These are phyloP conservation scores for Anagrus nilaparvatae DNA, from an alignment of 1,140 invertebrate genomes.

Conservation along the genomic window DNA sequence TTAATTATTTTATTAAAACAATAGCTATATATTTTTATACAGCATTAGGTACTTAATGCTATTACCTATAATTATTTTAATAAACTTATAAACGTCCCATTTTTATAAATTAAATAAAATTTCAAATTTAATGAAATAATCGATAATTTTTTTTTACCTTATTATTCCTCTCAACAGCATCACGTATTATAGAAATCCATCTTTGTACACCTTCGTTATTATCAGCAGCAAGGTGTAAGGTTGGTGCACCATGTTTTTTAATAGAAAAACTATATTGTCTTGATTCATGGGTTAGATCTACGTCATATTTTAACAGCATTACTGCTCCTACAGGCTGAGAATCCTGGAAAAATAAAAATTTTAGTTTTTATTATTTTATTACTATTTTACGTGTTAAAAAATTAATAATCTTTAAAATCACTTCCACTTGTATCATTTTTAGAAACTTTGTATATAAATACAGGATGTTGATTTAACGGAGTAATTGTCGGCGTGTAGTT, in stretches of 20 bases:
- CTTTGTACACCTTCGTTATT: conserved; percentile 60
- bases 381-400: no score
- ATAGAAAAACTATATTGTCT: conserved; percentile 58
- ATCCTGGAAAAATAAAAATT: conserved; percentile 54
- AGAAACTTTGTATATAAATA: no score
- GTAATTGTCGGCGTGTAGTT: no score
- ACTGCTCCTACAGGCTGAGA: conserved; percentile 82
- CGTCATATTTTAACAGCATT: conserved; percentile 73
- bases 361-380: no score
- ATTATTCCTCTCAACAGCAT: conserved; percentile 55
- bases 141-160: conserved; percentile 35
- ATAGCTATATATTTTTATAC: no score
- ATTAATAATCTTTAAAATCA: no score
- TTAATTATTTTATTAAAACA: no score
- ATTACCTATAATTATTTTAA: conserved; percentile 5
- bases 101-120: not conserved
- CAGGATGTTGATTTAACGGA: no score
- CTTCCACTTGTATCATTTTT: no score
- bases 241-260: conserved; percentile 63
- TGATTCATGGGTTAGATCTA: conserved; percentile 53
- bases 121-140: not conserved
- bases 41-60: no score
- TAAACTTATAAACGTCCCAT: no score
- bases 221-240: conserved; percentile 73
- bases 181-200: conserved; percentile 65